phyloP scores from a whole-genome alignment of 2,888 invertebrate genomes.

The Cephalotes varians region DNA sequence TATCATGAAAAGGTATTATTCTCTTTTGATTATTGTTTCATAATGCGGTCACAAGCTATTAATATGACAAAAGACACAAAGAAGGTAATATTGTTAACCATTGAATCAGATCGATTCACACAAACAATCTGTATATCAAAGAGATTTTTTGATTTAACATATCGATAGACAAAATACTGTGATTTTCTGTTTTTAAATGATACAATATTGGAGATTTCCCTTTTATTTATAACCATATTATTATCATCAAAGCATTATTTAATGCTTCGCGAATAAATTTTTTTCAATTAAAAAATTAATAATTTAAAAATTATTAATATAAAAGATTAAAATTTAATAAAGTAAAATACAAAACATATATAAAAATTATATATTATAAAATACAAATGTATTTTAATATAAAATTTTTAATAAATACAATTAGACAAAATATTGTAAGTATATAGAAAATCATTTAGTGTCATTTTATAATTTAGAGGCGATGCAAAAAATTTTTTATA shows the following conservation, averaged over 20 bases:
- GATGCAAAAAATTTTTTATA: background rate
- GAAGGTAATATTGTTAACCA: slow-evolving; percentile 37
- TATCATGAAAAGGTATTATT: slow-evolving; percentile 12
- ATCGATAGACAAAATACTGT: background rate
- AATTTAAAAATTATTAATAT: background rate
- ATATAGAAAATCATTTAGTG: background rate
- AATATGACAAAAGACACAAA: slow-evolving; percentile 17
- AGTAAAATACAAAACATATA: background rate
- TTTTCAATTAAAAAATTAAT: background rate
- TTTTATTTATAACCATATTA: background rate
- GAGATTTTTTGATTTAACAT: slow-evolving; percentile 43
- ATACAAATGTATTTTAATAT: background rate
- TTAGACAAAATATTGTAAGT: background rate
- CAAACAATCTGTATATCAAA: slow-evolving; percentile 42
- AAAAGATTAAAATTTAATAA: background rate
- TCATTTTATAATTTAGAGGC: background rate
- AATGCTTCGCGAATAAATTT: background rate
- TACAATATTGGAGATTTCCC: background rate
- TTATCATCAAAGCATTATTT: background rate
- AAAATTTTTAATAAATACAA: background rate
- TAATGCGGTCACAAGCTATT: slow-evolving; percentile 26
- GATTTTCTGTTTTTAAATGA: slow-evolving; percentile 14
- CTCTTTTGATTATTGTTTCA: slow-evolving; percentile 15
- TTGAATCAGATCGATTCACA: slow-evolving; percentile 66
- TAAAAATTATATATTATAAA: too few relatives aligned